Evolutionary conservation across 2,888 invertebrate genomes (phyloP).

Genomic region (Harpagoxenus sublaevis): DNA sequence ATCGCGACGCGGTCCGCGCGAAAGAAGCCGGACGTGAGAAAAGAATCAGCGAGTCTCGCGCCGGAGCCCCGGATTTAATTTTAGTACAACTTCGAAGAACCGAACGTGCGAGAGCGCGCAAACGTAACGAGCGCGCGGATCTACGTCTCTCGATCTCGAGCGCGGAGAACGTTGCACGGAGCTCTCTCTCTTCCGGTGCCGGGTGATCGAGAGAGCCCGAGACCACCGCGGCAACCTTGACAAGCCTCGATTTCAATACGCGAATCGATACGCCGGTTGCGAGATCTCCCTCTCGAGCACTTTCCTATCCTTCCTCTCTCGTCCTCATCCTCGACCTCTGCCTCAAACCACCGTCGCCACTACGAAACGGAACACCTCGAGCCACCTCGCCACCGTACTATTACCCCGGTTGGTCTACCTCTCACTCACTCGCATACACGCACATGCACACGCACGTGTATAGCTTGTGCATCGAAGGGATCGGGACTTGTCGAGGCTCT

Average conservation of each 20-base stretch:
- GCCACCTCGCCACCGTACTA: neutral
- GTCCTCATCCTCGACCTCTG: constrained; percentile 12
- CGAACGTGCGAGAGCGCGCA: constrained; percentile 51
- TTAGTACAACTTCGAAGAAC: constrained; percentile 52
- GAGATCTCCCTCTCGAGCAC: constrained; percentile 14
- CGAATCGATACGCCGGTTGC: constrained; percentile 60
- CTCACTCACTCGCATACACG: constrained; percentile 16
- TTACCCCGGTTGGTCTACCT: neutral
- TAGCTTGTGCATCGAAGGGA: neutral
- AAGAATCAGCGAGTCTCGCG: constrained; percentile 49
- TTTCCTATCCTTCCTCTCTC: constrained; percentile 13
- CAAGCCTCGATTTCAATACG: constrained; percentile 12
- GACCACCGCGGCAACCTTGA: neutral
- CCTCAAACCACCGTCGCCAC: neutral
- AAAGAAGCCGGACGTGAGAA: constrained; percentile 52
- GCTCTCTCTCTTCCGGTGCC: neutral
- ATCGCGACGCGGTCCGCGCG: constrained; percentile 37
- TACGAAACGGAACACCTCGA: neutral
- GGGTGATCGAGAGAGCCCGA: neutral
- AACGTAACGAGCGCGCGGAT: constrained; percentile 33
- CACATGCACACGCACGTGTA: constrained; percentile 38
- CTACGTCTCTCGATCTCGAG: constrained; percentile 36
- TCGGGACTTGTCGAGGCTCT: constrained; percentile 1
- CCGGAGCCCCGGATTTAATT: constrained; percentile 50
- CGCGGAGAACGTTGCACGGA: constrained; percentile 39